These are phyloP conservation scores for Murina feae DNA, from an alignment of 2,113 vertebrate species.

Conservation along the genomic window DNA sequence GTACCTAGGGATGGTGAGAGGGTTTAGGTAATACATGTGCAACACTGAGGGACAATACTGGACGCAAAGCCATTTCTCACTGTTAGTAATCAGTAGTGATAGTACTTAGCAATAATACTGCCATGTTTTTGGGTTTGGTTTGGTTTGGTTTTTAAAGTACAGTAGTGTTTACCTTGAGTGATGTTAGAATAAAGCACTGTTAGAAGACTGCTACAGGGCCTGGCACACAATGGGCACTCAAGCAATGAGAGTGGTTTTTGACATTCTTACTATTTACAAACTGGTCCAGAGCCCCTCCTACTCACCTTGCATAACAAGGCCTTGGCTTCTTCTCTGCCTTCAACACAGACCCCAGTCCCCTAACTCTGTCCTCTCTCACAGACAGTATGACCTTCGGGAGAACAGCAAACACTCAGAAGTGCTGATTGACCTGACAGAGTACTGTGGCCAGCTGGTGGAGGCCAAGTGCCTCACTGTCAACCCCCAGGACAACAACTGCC, in stretches of 20 bases:
- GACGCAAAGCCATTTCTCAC: not conserved
- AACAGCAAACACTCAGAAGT: constrained; percentile 96
- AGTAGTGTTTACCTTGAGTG: not conserved
- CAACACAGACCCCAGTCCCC: not conserved
- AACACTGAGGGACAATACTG: not conserved
- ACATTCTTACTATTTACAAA: constrained; percentile 5
- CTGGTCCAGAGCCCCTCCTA: not conserved
- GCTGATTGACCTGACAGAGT: constrained; percentile 96
- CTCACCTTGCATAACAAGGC: not conserved
- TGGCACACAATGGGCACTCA: not conserved
- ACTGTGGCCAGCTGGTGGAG: constrained; percentile 96
- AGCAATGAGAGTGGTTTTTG: not conserved
- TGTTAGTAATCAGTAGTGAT: not conserved
- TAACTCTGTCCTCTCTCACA: constrained; percentile 68
- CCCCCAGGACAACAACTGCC: constrained; percentile 96
- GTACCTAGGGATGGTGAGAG: not conserved
- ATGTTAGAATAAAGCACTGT: not conserved
- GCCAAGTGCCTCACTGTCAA: constrained; percentile 98
- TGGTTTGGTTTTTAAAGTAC: not conserved
- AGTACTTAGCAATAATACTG: not conserved
- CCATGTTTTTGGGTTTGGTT: not conserved
- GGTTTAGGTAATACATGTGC: not conserved
- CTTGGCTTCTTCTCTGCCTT: not conserved
- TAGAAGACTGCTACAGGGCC: not conserved
- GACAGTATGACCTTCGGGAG: constrained; percentile 97